Conservation (phyloP, 92 coral and sea anemone species). For the Galaxea fascicularis region DNA sequence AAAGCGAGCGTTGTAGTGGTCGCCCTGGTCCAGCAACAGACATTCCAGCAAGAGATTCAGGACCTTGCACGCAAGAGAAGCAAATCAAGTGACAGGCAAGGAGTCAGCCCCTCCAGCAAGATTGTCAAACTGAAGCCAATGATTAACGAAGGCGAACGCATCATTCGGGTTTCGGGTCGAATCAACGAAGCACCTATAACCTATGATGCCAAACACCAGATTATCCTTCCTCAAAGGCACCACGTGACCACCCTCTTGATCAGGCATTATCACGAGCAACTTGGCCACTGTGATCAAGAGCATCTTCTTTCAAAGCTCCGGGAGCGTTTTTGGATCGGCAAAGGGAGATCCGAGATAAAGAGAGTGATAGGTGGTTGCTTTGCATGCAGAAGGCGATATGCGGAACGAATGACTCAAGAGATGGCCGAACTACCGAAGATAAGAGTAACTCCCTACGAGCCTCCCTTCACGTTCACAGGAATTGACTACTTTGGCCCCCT, state of each 20-base stretch:
- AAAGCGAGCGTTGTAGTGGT: not conserved
- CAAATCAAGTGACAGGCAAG: too few species aligned
- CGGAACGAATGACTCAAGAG: not conserved
- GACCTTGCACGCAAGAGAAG: too few species aligned
- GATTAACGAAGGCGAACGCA: not conserved
- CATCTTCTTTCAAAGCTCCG: slow-evolving; percentile 14
- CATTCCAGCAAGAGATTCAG: not conserved
- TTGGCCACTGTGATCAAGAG: slow-evolving; percentile 26
- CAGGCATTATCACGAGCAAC: slow-evolving; percentile 30
- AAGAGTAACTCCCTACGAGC: not conserved
- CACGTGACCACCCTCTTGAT: slow-evolving; percentile 28
- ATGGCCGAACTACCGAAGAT: not conserved
- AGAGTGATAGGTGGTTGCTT: slow-evolving; percentile 16
- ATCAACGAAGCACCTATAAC: slow-evolving; percentile 42
- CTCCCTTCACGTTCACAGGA: not conserved
- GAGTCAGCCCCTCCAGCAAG: slow-evolving; percentile 20
- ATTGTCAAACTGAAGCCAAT: slow-evolving; percentile 7
- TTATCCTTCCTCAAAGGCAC: slow-evolving; percentile 44
- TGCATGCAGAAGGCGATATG: not conserved
- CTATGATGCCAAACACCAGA: slow-evolving; percentile 37
- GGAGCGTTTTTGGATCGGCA: slow-evolving; percentile 22
- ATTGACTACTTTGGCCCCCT: too few species aligned
- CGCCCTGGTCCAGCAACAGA: not conserved
- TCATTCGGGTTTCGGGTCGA: slow-evolving; percentile 41
- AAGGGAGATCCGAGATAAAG: slow-evolving; percentile 19